phyloP scores from a whole-genome alignment of 2,113 vertebrate genomes.

The Otis tarda region DNA sequence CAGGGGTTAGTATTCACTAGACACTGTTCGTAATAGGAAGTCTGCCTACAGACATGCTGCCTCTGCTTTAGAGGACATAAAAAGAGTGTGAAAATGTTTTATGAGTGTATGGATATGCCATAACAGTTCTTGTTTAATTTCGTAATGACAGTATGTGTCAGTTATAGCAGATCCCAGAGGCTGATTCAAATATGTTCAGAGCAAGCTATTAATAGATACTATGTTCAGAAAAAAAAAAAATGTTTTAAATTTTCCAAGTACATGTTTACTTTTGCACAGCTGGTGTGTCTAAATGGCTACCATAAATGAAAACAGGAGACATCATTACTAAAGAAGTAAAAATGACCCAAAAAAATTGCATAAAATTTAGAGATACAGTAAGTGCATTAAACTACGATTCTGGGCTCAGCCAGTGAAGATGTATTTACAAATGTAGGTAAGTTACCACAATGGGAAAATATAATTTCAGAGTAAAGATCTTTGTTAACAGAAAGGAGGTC shows the following conservation, averaged over 20 bases:
- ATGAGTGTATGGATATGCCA: background rate
- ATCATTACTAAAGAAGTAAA: background rate
- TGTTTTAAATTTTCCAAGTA: background rate
- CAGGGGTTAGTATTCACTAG: background rate
- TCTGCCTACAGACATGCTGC: background rate
- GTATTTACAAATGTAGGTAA: constrained; percentile 34
- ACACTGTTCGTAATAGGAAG: background rate
- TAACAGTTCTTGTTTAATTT: constrained; percentile 9
- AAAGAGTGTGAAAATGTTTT: background rate
- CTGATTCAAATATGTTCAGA: background rate
- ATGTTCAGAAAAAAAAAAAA: background rate
- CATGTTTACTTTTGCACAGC: background rate
- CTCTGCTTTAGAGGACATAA: background rate
- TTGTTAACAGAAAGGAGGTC: constrained; percentile 18
- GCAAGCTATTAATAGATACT: background rate
- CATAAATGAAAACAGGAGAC: background rate
- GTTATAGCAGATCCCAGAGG: background rate
- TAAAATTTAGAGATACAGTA: background rate
- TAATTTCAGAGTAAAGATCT: constrained; percentile 12
- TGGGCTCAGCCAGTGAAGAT: background rate
- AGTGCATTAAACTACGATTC: background rate
- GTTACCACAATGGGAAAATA: constrained; percentile 3
- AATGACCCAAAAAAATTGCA: background rate
- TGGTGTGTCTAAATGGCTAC: background rate
- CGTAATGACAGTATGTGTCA: background rate